A percentile compares a stretch with the other conserved stretches of the same genome.
phyloP scores from a whole-genome alignment of 1,140 invertebrate genomes.

The Sitobion miscanthi region DNA sequence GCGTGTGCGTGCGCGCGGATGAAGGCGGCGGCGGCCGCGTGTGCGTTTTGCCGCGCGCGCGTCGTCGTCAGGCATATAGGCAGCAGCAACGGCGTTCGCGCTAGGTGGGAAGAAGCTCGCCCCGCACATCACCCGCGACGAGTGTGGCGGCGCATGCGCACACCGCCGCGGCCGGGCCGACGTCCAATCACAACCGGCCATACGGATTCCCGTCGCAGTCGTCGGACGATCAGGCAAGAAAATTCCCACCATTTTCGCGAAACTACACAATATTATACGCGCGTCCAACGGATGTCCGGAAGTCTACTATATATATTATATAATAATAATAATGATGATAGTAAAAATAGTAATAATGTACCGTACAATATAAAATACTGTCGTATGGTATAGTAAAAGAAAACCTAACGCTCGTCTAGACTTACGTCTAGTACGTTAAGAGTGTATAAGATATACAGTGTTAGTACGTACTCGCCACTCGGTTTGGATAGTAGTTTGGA shows the following conservation, averaged over 20 bases:
- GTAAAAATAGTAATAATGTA: neutral
- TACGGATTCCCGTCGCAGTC: neutral
- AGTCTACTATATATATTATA: neutral
- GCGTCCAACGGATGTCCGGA: neutral
- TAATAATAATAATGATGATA: neutral
- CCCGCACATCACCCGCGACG: neutral
- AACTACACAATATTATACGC: neutral
- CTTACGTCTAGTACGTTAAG: neutral
- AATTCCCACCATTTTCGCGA: neutral
- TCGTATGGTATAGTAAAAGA: neutral
- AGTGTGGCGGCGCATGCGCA: neutral
- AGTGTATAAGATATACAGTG: neutral
- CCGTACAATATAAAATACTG: neutral
- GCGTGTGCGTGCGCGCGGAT: neutral
- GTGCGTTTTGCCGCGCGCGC: slow-evolving; percentile 28
- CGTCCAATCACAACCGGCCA: neutral
- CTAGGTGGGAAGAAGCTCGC: neutral
- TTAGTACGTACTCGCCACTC: neutral
- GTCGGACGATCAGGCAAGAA: neutral
- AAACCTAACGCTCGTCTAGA: neutral
- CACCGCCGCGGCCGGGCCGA: neutral
- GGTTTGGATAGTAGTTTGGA: no score
- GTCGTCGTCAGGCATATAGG: neutral
- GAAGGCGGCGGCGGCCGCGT: neutral
- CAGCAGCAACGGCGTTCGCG: neutral